Percentiles rank a stretch among this genome's conserved stretches.
phyloP scores from a whole-genome alignment of 2,797 vertebrate species.

The Alexandromys oeconomus region DNA sequence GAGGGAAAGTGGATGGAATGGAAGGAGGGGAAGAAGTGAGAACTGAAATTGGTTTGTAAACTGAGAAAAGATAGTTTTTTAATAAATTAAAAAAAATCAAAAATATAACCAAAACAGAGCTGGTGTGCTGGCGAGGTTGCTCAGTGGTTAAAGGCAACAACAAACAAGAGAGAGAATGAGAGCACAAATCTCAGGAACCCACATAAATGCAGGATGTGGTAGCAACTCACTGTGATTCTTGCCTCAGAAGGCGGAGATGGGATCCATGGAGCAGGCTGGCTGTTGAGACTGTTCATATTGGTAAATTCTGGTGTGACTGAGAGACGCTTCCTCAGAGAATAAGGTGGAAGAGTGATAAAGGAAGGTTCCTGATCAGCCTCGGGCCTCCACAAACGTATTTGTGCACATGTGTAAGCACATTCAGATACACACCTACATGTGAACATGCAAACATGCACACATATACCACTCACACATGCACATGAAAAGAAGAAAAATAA shows the following conservation, averaged over 20 bases:
- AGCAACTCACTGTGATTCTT: too few relatives aligned
- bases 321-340: not conserved
- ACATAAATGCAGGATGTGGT: too few relatives aligned
- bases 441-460: not conserved
- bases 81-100: too few relatives aligned
- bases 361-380: not conserved
- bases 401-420: not conserved
- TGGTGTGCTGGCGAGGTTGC: not conserved
- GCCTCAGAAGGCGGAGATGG: not conserved
- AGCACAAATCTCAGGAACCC: not conserved
- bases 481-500: not conserved
- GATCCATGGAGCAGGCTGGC: not conserved
- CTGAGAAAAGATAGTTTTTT: too few relatives aligned
- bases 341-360: not conserved
- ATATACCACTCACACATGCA: not conserved
- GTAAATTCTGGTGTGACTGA: not conserved
- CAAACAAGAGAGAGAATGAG: not conserved
- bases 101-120: not conserved
- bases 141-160: not conserved
- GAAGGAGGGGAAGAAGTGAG: too few relatives aligned
- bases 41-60: too few relatives aligned
- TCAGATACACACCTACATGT: too few relatives aligned
- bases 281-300: not conserved
- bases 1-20: too few relatives aligned
- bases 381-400: not conserved